Evolutionary conservation across 2,113 vertebrate species (phyloP).

Genomic region (Hippopotamus amphibius): DNA sequence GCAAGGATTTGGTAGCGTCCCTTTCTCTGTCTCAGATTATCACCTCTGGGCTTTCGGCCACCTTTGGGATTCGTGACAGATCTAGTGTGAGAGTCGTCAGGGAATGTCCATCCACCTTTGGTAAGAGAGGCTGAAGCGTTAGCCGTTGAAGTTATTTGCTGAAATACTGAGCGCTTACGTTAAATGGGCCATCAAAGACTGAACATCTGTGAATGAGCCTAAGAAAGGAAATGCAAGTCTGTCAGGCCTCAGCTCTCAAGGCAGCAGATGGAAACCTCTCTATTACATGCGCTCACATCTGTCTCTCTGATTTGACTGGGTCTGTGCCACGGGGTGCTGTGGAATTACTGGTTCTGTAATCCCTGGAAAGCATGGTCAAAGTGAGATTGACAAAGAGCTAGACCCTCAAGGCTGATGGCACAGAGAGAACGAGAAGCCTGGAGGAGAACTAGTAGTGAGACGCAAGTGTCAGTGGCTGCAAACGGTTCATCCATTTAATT

Average conservation of each 20-base stretch:
- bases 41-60: neutral
- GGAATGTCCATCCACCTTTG: neutral
- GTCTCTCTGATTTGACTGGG: neutral
- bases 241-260: neutral
- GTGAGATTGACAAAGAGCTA: neutral
- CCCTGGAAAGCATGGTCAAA: conserved; percentile 12
- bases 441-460: neutral
- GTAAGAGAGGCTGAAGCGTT: neutral
- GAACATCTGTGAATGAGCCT: neutral
- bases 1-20: neutral
- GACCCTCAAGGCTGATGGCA: neutral
- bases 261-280: conserved; percentile 43
- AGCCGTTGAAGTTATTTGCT: neutral
- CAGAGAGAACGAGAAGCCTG: neutral
- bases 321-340: neutral
- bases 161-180: neutral
- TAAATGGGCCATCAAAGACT: neutral
- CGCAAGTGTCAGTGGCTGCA: neutral
- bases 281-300: neutral
- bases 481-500: conserved; percentile 44
- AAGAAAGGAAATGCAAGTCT: neutral
- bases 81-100: neutral
- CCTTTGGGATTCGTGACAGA: neutral
- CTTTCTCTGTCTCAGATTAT: neutral
- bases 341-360: neutral